Conservation (phyloP, 1,140 invertebrate species). For the Radopholus similis region DNA sequence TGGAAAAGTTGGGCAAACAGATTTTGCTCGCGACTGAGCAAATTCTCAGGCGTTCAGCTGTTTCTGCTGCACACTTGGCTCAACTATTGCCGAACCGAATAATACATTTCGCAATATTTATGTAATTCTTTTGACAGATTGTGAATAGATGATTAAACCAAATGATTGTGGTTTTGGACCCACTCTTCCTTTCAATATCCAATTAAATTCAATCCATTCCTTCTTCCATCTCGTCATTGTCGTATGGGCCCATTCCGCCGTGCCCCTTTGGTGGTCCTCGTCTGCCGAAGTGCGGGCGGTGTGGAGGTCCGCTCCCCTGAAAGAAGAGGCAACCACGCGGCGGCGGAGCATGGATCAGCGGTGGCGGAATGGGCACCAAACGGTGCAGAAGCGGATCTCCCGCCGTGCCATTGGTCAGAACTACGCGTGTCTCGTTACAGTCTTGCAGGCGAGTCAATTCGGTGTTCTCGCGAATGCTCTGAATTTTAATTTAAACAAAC, state of each 20-base stretch:
- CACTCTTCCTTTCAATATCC: not conserved
- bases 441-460: constrained; percentile 6
- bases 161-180: not conserved
- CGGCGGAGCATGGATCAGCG: not conserved
- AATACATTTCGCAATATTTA: not conserved
- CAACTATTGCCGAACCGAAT: not conserved
- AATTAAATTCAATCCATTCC: not conserved
- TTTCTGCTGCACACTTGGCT: too few relatives aligned
- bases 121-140: not conserved
- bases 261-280: not conserved
- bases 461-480: constrained; percentile 10
- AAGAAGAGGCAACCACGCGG: constrained; percentile 6
- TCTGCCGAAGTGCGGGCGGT: not conserved
- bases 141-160: not conserved
- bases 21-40: too few relatives aligned
- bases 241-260: not conserved
- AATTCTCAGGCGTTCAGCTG: too few relatives aligned
- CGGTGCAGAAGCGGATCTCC: not conserved
- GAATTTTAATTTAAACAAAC: too few relatives aligned
- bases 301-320: too few relatives aligned
- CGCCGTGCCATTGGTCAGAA: not conserved
- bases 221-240: not conserved
- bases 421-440: not conserved
- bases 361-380: not conserved
- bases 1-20: too few relatives aligned